phyloP scores from a whole-genome alignment of 2,888 invertebrate genomes.

The Tenthredo scrophulariae region DNA sequence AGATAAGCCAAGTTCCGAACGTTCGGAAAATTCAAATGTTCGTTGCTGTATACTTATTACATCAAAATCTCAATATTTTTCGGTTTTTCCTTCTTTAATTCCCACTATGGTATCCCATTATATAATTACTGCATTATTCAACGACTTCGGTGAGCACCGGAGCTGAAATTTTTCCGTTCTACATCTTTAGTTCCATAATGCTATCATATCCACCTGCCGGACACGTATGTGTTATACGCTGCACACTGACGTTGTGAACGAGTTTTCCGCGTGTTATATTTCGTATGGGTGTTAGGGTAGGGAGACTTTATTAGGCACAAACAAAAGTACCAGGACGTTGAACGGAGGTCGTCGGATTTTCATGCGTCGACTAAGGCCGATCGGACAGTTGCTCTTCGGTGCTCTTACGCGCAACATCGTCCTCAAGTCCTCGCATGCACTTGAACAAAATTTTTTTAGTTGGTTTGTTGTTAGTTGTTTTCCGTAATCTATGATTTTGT shows the following conservation, averaged over 20 bases:
- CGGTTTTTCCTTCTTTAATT: background rate
- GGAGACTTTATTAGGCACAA: slow-evolving; percentile 2
- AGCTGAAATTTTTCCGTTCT: slow-evolving; percentile 5
- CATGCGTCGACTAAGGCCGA: background rate
- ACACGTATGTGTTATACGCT: background rate
- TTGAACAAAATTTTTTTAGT: background rate
- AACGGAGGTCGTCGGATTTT: slow-evolving; percentile 42
- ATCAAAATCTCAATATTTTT: background rate
- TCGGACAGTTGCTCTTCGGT: slow-evolving; percentile 29
- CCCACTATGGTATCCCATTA: background rate
- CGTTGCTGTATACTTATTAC: background rate
- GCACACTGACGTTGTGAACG: slow-evolving; percentile 1
- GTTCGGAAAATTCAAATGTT: background rate
- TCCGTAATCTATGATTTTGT: background rate
- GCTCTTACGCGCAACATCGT: slow-evolving; percentile 27
- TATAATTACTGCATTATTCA: background rate
- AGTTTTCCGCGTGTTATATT: background rate
- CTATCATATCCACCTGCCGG: background rate
- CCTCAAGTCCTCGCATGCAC: background rate
- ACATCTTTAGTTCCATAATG: background rate
- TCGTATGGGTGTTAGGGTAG: background rate
- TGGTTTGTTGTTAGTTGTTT: background rate
- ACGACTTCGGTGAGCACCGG: background rate
- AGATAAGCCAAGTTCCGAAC: background rate
- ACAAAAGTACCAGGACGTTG: slow-evolving; percentile 25